Percentiles rank a stretch among this genome's conserved stretches.
phyloP scores from a whole-genome alignment of 1,140 invertebrate genomes.

The Hydropsyche tenuis region DNA sequence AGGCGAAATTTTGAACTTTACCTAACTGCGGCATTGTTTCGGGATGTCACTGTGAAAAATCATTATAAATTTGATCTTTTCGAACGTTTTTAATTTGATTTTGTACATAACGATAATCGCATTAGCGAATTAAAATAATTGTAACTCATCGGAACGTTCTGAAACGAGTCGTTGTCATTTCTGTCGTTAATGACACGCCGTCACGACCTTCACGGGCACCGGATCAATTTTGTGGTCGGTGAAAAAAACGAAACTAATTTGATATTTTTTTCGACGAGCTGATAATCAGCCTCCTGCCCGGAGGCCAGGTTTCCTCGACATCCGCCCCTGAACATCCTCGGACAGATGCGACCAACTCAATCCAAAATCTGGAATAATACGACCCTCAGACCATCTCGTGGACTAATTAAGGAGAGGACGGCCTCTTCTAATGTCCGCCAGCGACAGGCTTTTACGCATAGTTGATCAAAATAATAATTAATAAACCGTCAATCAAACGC shows the following conservation, averaged over 20 bases:
- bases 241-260: not conserved
- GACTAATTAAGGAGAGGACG: conserved; percentile 5
- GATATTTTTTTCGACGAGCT: not conserved
- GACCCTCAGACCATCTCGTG: not conserved
- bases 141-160: too few species aligned
- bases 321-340: not conserved
- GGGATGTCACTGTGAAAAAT: too few species aligned
- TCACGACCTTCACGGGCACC: not conserved
- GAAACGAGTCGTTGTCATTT: not conserved
- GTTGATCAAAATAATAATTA: conserved; percentile 42
- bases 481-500: conserved; percentile 37
- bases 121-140: too few species aligned
- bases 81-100: too few species aligned
- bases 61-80: too few species aligned
- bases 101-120: too few species aligned
- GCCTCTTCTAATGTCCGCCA: conserved; percentile 5
- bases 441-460: conserved; percentile 41
- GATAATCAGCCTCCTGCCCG: not conserved
- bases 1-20: too few species aligned
- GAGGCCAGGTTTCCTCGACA: not conserved
- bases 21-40: too few species aligned
- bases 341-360: too few species aligned
- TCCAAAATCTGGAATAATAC: too few species aligned
- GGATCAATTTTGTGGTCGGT: not conserved
- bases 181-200: not conserved